Base-by-base conservation (phyloP, 1,140 invertebrate species). In the Helicoverpa armigera region DNA sequence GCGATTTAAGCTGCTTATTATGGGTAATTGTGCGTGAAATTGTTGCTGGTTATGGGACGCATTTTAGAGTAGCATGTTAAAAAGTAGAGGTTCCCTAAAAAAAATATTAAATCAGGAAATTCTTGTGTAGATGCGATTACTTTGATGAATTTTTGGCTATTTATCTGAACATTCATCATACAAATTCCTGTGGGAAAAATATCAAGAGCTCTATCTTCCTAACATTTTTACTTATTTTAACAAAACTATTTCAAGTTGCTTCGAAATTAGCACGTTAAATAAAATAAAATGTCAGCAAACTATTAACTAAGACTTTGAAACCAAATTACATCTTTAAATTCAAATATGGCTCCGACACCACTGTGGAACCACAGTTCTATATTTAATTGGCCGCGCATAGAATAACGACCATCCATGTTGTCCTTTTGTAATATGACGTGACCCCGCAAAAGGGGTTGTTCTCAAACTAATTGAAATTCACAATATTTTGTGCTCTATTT, bases 361-460 rank as follows among this genome's bases (percentile, higher is more conserved):
- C 79, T 89, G 83, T 88, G 75, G 84, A 87, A 81, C 73, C 77
- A 58, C 54, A 23, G 16, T 29, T 31, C 51, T 50, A 83, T 82
- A 84, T 88, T 91, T 90, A 90, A 90, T 90, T 91, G 88, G 83
- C 83, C 79, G 81, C 69, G 85, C 58, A 81, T 84, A 73, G 79
- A 79, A 85, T 87, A 87, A 86, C 81, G 73, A 83, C 72, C 69
- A 79, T 77, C 61, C 77, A 70, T 78, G 85, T 87, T 88, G 88
- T 91, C 90, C 89, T 91, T 92, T 91, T 92, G 88, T 90, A 86
- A 84, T 83, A 82, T 86, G 90, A 91, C 80, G 83, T 87, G 88
- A 87, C 86, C 85, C 79, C 81, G 79, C 72, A 85, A 86, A 69
- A 77, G 84, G 89, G 89, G 80, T 89, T 79, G 70, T 75, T 85